Evolutionary conservation across 2,797 vertebrate species (phyloP), one percentile per base, ranked within the genome.

Genomic region (Coracias cyanogaster): DNA sequence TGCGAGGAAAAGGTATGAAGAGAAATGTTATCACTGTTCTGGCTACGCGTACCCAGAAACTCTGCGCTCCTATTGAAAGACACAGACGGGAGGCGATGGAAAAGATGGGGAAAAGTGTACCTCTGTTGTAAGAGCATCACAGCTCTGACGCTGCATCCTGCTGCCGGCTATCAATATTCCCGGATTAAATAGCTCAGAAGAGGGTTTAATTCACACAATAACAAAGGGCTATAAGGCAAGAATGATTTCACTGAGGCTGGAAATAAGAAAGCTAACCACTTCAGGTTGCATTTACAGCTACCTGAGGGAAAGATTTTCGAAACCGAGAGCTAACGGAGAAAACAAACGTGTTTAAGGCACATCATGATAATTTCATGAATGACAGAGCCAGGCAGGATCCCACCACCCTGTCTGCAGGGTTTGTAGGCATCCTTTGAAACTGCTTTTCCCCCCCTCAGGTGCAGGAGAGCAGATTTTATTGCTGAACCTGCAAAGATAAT

Each of bases 81-180:
- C 31, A 35, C 4, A 52, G 3, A 8, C 10, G 7, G 22, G 54
- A 73, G 33, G 52, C 48, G 65, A 4, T 1, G 12, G 31, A 10
- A 46, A 29, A 61, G 51, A 31, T 4, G 29, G 20, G 45, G 48
- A 48, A 17, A 46, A 43, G 64, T 6, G 24, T 20, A 29, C 12
- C 25, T 65, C 67, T 8, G 1, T 9, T 28, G 3, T 1, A 21
- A 43, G 26, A 74, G 69, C 21, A 51, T 20, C 29, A 5, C 3
- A 10, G 46, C 1, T 64, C 20, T 6, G 11, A 28, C 45, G 10
- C 1, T 1, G 33, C 19, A 10, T 15, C 15, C 0, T 0, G 62
- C 35, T 60, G 19, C 37, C 26, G n/a, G 35, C 22, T 67, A 17
- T 4, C 43, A 74, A 60, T 37, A 54, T 5, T 52, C 26, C 45